Conservation (phyloP, 2,113 vertebrate genomes). For the Lanius collurio region DNA sequence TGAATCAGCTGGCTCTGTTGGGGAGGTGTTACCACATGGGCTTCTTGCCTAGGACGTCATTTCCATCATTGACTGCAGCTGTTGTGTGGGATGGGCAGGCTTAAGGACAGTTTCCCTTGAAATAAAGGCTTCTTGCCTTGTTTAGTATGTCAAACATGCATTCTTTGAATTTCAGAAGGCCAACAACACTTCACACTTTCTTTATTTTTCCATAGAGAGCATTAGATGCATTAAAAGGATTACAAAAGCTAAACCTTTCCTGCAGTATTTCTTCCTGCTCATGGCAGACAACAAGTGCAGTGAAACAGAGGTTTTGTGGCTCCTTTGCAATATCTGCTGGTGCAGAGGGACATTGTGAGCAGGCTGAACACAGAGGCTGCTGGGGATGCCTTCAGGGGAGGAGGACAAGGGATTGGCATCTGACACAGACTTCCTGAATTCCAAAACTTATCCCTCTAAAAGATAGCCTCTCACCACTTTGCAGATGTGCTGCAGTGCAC, state of each 20-base stretch:
- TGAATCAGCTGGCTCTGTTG: background rate
- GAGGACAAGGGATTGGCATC: background rate
- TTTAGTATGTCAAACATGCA: background rate
- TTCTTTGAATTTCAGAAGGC: background rate
- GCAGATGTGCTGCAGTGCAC: background rate
- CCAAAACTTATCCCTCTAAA: background rate
- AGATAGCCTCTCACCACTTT: background rate
- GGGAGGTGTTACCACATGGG: background rate
- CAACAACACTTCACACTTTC: background rate
- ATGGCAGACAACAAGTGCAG: background rate
- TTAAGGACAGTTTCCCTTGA: background rate
- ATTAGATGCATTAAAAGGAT: background rate
- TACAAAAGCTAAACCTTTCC: background rate
- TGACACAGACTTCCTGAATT: slow-evolving; percentile 44
- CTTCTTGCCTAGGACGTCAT: background rate
- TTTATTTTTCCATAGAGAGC: background rate
- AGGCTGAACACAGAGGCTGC: background rate
- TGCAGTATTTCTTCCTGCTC: background rate
- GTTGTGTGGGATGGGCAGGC: background rate
- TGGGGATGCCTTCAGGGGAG: background rate
- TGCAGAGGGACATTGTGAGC: background rate
- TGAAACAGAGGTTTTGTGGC: background rate
- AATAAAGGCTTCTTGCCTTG: background rate
- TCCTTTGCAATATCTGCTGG: background rate
- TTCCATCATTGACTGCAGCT: background rate